Base-by-base conservation (phyloP, 2,797 vertebrate species). In the Decapterus maruadsi region DNA sequence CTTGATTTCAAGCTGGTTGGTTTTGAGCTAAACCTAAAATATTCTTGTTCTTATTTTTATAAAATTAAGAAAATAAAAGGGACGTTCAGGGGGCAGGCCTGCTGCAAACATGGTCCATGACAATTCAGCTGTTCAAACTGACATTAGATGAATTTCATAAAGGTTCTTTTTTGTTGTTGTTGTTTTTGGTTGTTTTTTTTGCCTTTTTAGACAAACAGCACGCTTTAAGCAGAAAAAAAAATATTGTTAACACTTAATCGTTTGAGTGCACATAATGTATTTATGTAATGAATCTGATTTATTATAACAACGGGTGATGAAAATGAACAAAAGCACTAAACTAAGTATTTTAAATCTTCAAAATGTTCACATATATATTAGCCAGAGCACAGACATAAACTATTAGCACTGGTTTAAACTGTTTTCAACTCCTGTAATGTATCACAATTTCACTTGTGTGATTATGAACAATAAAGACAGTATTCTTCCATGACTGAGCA, bases 401-500 rank as follows among this genome's bases (percentile, higher is more conserved):
- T 31, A 19, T 65, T 50, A 2, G 20, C 20, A 40, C 19, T 16
- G n/a, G 17, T 43, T 61, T 56, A 43, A 13, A 48, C 6, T 8
- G 60, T 61, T 69, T 68, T 58, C 13, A 20, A n/a, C 1, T 13
- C 0, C 1, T 66, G 40, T 14, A 16, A 61, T 26, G 26, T 26
- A 26, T 26, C 36, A 62, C 10, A 45, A 9, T 56, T 16, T 45
- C 8, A 40, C 22, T 11, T 0, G 1, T 42, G 14, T 64, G 34
- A 66, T 66, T 82, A 64, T 59, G 16, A 79, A 81, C 20, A 72
- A 71, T 51, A 42, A 65, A 57, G 3, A 19, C 2, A 9, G 0
- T 40, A 11, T 55, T 51, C 45, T 64, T 36, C 5, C 6, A 43
- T 64, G 12, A 60, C 2, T 60, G 0, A 42, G 36, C 16, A 53